A percentile compares a stretch with the other conserved stretches of the same genome.
phyloP scores from a whole-genome alignment of 35 echinoderm and acorn worm genomes.

The Chiridota heheva region DNA sequence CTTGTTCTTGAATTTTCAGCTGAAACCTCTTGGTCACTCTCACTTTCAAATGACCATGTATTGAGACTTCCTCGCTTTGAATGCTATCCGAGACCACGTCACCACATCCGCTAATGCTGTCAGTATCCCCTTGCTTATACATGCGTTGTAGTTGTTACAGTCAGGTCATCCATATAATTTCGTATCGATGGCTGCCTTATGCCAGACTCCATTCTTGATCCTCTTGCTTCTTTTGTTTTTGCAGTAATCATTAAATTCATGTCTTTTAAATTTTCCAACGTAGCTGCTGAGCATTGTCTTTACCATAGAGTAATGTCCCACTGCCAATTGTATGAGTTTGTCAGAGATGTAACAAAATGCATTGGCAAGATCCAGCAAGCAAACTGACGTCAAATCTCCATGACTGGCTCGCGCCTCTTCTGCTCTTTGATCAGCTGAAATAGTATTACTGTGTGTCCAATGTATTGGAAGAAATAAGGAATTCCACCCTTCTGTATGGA shows the following conservation, averaged over 20 bases:
- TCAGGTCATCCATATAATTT: constrained; percentile 3
- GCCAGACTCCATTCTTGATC: neutral
- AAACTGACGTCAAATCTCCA: neutral
- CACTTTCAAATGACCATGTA: neutral
- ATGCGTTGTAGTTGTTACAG: neutral
- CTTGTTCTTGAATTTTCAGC: neutral
- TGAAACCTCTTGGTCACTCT: neutral
- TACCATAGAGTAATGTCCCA: too few relatives aligned
- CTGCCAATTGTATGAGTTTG: too few relatives aligned
- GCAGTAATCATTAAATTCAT: too few relatives aligned
- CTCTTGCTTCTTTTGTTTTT: neutral
- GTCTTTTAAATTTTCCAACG: too few relatives aligned
- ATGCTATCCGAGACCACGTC: too few relatives aligned
- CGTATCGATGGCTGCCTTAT: neutral
- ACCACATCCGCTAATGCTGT: neutral
- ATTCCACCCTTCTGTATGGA: neutral
- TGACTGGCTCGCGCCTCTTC: neutral
- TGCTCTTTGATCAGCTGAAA: neutral
- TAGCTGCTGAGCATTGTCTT: too few relatives aligned
- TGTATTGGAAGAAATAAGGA: neutral
- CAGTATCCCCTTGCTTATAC: neutral
- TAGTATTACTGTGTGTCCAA: neutral
- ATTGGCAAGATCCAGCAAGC: constrained; percentile 1
- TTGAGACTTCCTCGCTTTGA: neutral
- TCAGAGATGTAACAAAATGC: neutral